Base-by-base conservation (phyloP, 2,888 invertebrate species). In the Phrixothrix hirtus region DNA sequence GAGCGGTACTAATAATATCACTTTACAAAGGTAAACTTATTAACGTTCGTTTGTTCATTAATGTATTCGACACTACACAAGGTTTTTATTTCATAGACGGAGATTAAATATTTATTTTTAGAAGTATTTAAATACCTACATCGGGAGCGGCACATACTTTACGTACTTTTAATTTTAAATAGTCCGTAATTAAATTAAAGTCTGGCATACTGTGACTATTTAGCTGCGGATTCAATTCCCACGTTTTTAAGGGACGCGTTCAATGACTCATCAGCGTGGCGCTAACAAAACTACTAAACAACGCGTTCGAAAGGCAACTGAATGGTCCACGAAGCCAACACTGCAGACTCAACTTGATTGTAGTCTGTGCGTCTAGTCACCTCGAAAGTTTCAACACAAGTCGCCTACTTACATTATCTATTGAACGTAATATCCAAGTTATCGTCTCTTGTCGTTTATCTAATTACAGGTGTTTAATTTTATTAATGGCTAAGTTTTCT, bases 231-330 rank as follows among this genome's bases (percentile, higher is more conserved):
- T 43, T 41, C 17, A 17, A 27, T 48, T 48, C 41, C 41, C 41
- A 48, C 52, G 46, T 52, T 52, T 52, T 51, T 52, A 12, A 43
- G 30, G 16, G 29, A 21, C 49, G 17, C 48, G 30, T 17, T 36
- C 36, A 21, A 26, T 44, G 37, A 38, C 32, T 43, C 43, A 43
- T 43, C 26, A 16, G 43, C 10, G 21, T 32, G 14, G 43, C 10
- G 21, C 16, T n/a, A 39, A 34, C 47, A 38, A 39, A 42, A 34
- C 25, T 32, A 32, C 42, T 25, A 9, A 25, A 21, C 34, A 32
- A 32, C 34, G 26, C 46, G 52, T 46, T 26, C 42, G 27, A 46
- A 35, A 36, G 35, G 37, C 46, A 31, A 52, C 45, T 51, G 51
- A 52, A 48, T 46, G 52, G 46, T 47, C 50, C 41, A 37, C 46